Evolutionary conservation across 2,797 vertebrate genomes (phyloP).

Genomic region (Eupleurogrammus muticus): DNA sequence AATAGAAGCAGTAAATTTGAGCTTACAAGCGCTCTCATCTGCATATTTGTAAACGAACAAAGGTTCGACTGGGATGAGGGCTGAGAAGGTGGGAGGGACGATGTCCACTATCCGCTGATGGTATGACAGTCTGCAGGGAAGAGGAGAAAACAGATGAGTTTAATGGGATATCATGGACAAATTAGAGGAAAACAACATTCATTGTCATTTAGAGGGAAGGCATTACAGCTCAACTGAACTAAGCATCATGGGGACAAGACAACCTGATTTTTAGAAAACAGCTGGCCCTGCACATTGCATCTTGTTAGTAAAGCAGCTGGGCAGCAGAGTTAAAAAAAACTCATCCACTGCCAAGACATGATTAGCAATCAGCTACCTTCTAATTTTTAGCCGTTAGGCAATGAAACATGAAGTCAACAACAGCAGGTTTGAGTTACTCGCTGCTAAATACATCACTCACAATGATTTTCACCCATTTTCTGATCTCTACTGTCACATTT

Average conservation of each 20-base stretch:
- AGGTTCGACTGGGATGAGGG: slow-evolving; percentile 92
- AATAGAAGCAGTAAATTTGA: neutral
- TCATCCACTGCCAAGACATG: too few species aligned
- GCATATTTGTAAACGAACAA: slow-evolving; percentile 91
- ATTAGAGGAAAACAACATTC: neutral
- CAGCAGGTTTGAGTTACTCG: too few species aligned
- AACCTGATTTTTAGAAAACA: neutral
- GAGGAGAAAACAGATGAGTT: neutral
- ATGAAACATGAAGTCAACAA: too few species aligned
- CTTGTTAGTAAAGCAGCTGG: too few species aligned
- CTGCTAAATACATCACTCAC: too few species aligned
- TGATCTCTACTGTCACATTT: too few species aligned
- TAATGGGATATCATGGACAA: neutral
- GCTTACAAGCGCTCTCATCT: slow-evolving; percentile 93
- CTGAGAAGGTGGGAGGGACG: slow-evolving; percentile 93
- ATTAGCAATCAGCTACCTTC: too few species aligned
- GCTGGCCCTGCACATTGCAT: too few species aligned
- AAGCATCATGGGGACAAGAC: too few species aligned
- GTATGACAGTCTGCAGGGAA: slow-evolving; percentile 91
- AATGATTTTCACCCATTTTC: too few species aligned
- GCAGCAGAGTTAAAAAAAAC: too few species aligned
- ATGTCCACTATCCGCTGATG: slow-evolving; percentile 97
- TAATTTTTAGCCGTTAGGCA: too few species aligned
- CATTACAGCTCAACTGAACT: neutral
- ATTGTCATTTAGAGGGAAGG: neutral